Evolutionary conservation across 2,888 invertebrate genomes (phyloP).

Genomic region (Eurois occulta): DNA sequence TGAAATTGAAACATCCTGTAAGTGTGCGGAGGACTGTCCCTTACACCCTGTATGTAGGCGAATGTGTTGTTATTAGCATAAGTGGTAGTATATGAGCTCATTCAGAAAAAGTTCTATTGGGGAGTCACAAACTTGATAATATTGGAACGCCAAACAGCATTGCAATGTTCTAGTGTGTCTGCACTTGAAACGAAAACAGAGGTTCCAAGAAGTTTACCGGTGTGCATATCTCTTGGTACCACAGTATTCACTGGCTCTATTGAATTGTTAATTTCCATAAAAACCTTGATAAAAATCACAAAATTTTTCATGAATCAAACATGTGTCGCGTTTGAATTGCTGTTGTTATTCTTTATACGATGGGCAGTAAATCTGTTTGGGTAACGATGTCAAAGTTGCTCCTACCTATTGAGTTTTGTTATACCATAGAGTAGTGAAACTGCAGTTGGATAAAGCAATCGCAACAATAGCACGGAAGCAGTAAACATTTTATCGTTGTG

Average conservation of each 20-base stretch:
- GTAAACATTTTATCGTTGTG: conserved; percentile 13
- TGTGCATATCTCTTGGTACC: not conserved
- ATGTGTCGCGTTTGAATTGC: conserved; percentile 11
- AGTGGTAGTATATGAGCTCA: not conserved
- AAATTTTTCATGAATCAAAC: not conserved
- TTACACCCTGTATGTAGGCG: not conserved
- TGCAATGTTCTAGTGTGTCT: not conserved
- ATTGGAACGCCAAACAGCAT: not conserved
- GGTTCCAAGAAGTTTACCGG: not conserved
- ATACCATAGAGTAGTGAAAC: conserved; percentile 29
- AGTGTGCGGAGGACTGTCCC: too few species aligned
- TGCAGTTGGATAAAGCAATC: conserved; percentile 21
- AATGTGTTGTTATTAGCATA: not conserved
- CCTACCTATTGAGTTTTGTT: conserved; percentile 19
- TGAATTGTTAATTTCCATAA: not conserved
- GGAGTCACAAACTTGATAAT: not conserved
- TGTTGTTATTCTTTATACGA: conserved; percentile 9
- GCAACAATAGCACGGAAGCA: conserved; percentile 27
- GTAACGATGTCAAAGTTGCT: conserved; percentile 31
- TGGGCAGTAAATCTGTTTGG: not conserved
- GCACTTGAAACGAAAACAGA: not conserved
- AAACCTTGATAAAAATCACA: conserved; percentile 1
- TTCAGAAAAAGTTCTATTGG: not conserved
- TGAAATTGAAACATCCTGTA: too few species aligned
- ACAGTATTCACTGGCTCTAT: not conserved